Conservation (phyloP, 1,140 invertebrate species). For the Catajapyx aquilonaris region DNA sequence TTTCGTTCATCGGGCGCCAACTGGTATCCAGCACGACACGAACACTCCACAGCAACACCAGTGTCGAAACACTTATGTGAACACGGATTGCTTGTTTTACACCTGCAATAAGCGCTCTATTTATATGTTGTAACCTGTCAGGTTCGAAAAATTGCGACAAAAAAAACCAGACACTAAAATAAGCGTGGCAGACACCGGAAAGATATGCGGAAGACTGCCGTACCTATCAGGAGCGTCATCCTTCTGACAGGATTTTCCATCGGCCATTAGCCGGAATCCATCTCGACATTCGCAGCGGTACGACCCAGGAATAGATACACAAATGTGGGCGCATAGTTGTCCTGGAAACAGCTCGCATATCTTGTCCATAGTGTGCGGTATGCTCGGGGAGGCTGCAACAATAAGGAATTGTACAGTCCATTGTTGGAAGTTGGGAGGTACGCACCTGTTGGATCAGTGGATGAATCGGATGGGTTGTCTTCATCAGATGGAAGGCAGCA, state of each 20-base stretch:
- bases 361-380: constrained; percentile 26
- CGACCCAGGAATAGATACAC: constrained; percentile 38
- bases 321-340: constrained; percentile 48
- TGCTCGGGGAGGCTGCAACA: no score
- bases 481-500: constrained; percentile 25
- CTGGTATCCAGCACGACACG: constrained; percentile 29
- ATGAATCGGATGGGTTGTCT: constrained; percentile 9
- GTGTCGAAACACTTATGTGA: constrained; percentile 40
- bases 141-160: no score
- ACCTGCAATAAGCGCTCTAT: constrained; percentile 17
- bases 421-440: neutral
- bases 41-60: constrained; percentile 33
- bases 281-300: constrained; percentile 49
- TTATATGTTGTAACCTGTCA: neutral
- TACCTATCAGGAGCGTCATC: constrained; percentile 3
- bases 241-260: constrained; percentile 36
- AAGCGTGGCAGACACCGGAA: no score
- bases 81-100: constrained; percentile 36
- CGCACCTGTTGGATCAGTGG: neutral
- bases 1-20: constrained; percentile 24
- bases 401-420: constrained; percentile 3
- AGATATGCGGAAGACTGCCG: neutral
- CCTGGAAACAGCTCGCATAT: constrained; percentile 39
- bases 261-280: constrained; percentile 41
- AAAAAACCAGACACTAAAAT: no score